These are phyloP conservation scores for Luscinia luscinia DNA, from an alignment of 2,797 vertebrate genomes.

Conservation along the genomic window DNA sequence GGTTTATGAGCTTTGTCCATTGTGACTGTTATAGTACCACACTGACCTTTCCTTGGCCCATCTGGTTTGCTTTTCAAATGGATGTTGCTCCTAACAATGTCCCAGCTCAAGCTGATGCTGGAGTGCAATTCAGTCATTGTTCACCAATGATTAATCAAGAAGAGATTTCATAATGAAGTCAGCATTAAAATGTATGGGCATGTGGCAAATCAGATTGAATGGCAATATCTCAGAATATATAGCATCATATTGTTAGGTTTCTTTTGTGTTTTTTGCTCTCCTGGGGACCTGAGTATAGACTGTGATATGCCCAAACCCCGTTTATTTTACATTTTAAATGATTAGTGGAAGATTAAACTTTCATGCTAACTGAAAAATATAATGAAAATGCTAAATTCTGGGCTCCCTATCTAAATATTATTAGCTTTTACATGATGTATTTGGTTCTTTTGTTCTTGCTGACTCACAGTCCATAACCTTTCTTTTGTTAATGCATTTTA, in stretches of 20 bases:
- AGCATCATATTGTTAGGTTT: slow-evolving; percentile 51
- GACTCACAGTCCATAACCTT: slow-evolving; percentile 63
- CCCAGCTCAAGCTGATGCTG: slow-evolving; percentile 22
- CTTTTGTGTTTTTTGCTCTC: slow-evolving; percentile 58
- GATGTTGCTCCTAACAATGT: slow-evolving; percentile 42
- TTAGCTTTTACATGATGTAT: slow-evolving; percentile 60
- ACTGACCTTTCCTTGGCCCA: slow-evolving; percentile 59
- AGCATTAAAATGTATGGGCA: slow-evolving; percentile 70
- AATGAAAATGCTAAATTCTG: slow-evolving; percentile 65
- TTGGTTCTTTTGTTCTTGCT: slow-evolving; percentile 60
- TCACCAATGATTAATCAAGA: slow-evolving; percentile 71
- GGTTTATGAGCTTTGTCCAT: slow-evolving; percentile 29
- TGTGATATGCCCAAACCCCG: not conserved
- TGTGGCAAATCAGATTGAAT: slow-evolving; percentile 66
- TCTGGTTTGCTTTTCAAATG: slow-evolving; percentile 55
- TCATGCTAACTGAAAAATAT: slow-evolving; percentile 52
- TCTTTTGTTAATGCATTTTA: slow-evolving; percentile 40
- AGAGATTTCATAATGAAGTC: slow-evolving; percentile 64
- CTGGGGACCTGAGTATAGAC: slow-evolving; percentile 30
- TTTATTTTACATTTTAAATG: slow-evolving; percentile 68
- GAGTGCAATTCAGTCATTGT: slow-evolving; percentile 58
- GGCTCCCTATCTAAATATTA: slow-evolving; percentile 57
- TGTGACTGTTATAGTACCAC: not conserved
- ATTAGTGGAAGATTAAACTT: slow-evolving; percentile 66
- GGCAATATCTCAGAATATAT: slow-evolving; percentile 66